Conservation (phyloP, 1,140 invertebrate genomes). For the Drosophila nikananu region DNA sequence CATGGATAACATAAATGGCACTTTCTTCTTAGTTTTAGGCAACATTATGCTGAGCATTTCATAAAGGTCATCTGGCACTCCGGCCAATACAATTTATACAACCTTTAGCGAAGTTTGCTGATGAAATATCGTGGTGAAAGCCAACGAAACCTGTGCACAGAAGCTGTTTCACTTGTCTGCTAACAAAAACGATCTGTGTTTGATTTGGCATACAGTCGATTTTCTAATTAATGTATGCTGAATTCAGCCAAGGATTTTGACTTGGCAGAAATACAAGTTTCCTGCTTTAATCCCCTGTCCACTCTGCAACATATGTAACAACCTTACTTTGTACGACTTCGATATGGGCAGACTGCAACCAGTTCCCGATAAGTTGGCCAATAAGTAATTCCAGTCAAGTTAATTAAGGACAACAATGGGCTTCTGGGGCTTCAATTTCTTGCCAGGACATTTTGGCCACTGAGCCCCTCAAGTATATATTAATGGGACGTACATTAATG, state of each 20-base stretch:
- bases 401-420: conserved; percentile 5
- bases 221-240: neutral
- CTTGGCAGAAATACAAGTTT: neutral
- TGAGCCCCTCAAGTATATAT: conserved; percentile 13
- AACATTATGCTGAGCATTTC: conserved; percentile 11
- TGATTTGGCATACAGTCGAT: neutral
- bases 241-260: neutral
- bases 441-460: conserved; percentile 4
- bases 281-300: conserved; percentile 5
- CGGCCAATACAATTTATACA: neutral
- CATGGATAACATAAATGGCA: conserved; percentile 52
- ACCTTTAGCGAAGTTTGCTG: neutral
- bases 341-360: conserved; percentile 18
- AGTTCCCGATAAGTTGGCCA: conserved; percentile 3
- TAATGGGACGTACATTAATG: conserved; percentile 12
- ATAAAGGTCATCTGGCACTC: conserved; percentile 12
- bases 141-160: neutral
- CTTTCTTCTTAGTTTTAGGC: conserved; percentile 17
- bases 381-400: neutral
- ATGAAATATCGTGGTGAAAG: neutral
- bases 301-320: conserved; percentile 15
- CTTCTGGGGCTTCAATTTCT: conserved; percentile 35
- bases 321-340: conserved; percentile 26
- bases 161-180: neutral
- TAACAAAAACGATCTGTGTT: neutral